Percentiles rank a stretch among this genome's conserved stretches.
phyloP scores from a whole-genome alignment of 2,113 vertebrate genomes.

The Clarias magur region DNA sequence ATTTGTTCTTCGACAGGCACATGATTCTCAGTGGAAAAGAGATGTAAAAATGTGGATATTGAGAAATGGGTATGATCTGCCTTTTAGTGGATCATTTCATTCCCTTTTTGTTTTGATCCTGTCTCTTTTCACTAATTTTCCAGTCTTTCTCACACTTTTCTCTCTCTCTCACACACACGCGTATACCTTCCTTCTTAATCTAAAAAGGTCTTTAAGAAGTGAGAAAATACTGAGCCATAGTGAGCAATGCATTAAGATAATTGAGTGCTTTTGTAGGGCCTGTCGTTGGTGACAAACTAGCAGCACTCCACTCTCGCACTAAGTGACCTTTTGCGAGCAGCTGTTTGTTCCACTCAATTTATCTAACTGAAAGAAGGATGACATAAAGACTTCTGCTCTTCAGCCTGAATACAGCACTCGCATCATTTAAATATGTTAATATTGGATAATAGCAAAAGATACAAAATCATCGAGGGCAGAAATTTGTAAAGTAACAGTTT shows the following conservation, averaged over 20 bases:
- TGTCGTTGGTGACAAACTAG: slow-evolving; percentile 35
- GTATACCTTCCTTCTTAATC: neutral
- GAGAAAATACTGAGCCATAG: neutral
- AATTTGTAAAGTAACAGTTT: neutral
- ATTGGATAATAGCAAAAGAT: neutral
- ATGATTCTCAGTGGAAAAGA: neutral
- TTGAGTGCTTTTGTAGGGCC: slow-evolving; percentile 32
- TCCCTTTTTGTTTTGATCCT: neutral
- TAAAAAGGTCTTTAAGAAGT: slow-evolving; percentile 4
- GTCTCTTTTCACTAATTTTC: neutral
- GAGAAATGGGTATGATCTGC: neutral
- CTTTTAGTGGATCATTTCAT: neutral
- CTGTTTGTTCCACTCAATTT: slow-evolving; percentile 30
- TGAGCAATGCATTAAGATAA: slow-evolving; percentile 28
- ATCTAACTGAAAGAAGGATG: slow-evolving; percentile 16
- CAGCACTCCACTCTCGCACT: slow-evolving; percentile 26
- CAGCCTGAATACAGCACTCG: slow-evolving; percentile 2
- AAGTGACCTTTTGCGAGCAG: slow-evolving; percentile 43
- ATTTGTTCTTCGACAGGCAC: neutral
- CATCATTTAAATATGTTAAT: slow-evolving; percentile 5
- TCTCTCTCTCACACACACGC: neutral
- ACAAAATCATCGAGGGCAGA: neutral
- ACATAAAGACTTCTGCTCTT: slow-evolving; percentile 26
- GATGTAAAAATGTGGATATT: neutral
- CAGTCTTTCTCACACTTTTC: neutral